Conservation (phyloP, 2,888 invertebrate genomes). For the Macrosiphum euphorbiae region DNA sequence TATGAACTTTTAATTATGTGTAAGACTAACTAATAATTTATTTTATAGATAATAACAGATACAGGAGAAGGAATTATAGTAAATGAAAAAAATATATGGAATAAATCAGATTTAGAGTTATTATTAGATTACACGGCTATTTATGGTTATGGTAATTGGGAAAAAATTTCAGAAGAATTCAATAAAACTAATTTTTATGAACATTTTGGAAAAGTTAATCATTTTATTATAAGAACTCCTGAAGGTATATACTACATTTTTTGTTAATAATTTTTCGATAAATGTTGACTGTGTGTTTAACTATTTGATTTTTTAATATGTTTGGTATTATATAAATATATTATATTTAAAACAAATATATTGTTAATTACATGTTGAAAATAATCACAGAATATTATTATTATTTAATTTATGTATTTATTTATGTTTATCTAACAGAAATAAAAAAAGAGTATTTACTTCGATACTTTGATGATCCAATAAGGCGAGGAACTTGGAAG, state of each 20-base stretch:
- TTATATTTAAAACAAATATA: neutral
- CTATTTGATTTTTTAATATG: neutral
- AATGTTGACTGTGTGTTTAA: neutral
- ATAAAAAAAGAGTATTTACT: conserved; percentile 16
- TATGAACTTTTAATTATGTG: neutral
- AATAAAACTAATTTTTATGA: conserved; percentile 7
- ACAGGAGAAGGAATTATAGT: neutral
- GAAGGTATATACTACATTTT: conserved; percentile 76
- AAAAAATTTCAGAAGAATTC: conserved; percentile 79
- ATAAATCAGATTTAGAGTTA: conserved; percentile 89
- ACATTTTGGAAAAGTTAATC: conserved; percentile 71
- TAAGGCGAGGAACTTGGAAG: conserved; percentile 26
- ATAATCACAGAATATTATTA: neutral
- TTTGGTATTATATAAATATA: neutral
- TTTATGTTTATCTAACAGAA: neutral
- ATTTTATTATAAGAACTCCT: conserved; percentile 89
- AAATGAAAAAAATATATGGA: conserved; percentile 79
- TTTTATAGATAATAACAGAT: neutral
- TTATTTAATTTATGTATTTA: neutral
- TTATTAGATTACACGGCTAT: conserved; percentile 93
- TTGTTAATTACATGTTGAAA: neutral
- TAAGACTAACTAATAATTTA: neutral
- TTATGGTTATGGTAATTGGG: conserved; percentile 97
- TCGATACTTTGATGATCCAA: conserved; percentile 22
- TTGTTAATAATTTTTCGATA: neutral